phyloP scores from a whole-genome alignment of 1,140 invertebrate genomes.

The Forficula auricularia region DNA sequence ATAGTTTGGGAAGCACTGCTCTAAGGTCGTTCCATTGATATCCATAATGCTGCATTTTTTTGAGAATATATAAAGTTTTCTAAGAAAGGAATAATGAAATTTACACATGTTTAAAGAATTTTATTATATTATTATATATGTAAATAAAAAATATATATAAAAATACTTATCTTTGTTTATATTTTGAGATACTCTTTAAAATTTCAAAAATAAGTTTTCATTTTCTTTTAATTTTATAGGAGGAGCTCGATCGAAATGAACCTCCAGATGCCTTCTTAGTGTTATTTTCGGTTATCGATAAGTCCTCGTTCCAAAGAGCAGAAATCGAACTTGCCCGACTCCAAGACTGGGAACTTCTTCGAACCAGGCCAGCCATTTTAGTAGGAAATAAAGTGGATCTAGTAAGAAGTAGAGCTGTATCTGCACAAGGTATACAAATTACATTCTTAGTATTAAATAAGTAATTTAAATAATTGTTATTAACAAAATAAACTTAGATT shows the following conservation, averaged over 20 bases:
- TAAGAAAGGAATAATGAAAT: too few species aligned
- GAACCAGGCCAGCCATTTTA: conserved; percentile 61
- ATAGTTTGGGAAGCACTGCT: too few species aligned
- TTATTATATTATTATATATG: too few species aligned
- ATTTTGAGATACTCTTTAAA: too few species aligned
- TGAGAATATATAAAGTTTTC: too few species aligned
- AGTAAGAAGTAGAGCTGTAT: conserved; percentile 72
- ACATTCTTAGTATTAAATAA: neutral
- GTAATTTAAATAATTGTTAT: too few species aligned
- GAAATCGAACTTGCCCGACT: conserved; percentile 56
- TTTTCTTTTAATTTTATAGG: conserved; percentile 29
- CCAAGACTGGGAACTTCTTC: conserved; percentile 53
- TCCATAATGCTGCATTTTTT: too few species aligned
- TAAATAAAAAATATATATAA: too few species aligned
- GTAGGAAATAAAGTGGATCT: conserved; percentile 93
- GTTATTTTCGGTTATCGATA: conserved; percentile 81
- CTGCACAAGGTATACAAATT: conserved; percentile 56
- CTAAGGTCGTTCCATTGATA: too few species aligned
- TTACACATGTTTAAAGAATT: too few species aligned
- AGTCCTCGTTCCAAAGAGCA: conserved; percentile 66
- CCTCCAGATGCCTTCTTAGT: conserved; percentile 71
- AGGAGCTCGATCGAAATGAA: conserved; percentile 49
- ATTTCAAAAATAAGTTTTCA: conserved; percentile 5
- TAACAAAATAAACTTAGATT: neutral
- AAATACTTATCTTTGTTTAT: too few species aligned